Base-by-base conservation (phyloP, 2,113 vertebrate species). In the Suncus etruscus region DNA sequence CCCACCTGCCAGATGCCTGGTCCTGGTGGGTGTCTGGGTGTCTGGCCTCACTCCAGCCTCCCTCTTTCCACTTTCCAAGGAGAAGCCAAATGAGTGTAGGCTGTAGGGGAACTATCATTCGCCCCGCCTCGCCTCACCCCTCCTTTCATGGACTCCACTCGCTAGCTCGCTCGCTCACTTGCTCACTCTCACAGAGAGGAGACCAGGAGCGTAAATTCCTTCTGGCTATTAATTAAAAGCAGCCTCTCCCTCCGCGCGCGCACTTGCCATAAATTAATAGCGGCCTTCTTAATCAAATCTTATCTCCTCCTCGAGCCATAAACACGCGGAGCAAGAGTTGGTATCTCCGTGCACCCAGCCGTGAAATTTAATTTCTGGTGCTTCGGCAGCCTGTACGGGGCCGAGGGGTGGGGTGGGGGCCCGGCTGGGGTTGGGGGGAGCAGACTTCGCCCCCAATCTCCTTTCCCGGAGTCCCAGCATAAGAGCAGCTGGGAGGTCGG, bases 141-240 rank as follows among this genome's bases (percentile, higher is more conserved):
- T 29, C 29, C 92, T 88, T 51, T 45, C 73, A 39, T 39, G 39
- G 39, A 39, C 39, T 39, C 39, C 39, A 39, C 39, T 39, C 39
- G 11, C 54, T 25, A 91, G 87, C 58, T 45, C 70, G 9, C 91
- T 72, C 54, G 48, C 86, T 47, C 54, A 72, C 88, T 69, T 80
- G 89, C 83, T 93, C 86, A 83, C 83, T 51, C 81, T 94, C 82
- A 39, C 39, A 39, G 39, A 39, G 39, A 39, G 7, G 97, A 97
- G 97, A 96, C 97, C 93, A 25, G 58, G 91, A 96, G 97, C 92
- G 92, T 95, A 94, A 97, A 96, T 97, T 97, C 98, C 98, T 98
- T 81, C 97, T 97, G 97, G 97, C 97, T 98, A 98, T 98, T 98
- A 98, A 98, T 98, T 98, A 98, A 97, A 97, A 97, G 96, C 97